Percentiles rank a stretch among this genome's conserved stretches.
phyloP scores from a whole-genome alignment of 1,140 invertebrate species.

The Drosophila kanapiae region DNA sequence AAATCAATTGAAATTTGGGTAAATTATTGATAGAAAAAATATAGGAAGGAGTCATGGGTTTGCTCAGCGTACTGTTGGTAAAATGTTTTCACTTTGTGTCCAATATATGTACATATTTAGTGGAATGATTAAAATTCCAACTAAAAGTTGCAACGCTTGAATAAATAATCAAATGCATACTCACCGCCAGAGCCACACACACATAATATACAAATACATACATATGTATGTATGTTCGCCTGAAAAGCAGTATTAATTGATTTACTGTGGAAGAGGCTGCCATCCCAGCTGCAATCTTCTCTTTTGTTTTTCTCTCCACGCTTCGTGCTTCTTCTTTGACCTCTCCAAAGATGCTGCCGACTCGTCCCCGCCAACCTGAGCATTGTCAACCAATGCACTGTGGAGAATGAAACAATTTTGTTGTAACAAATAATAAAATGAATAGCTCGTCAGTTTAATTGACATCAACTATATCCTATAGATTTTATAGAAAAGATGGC shows the following conservation, averaged over 20 bases:
- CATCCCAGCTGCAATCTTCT: not conserved
- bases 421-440: no score
- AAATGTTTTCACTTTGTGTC: not conserved
- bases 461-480: no score
- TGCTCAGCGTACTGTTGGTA: conserved; percentile 2
- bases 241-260: conserved; percentile 18
- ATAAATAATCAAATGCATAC: conserved; percentile 23
- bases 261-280: conserved; percentile 2
- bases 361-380: not conserved
- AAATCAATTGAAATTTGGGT: not conserved
- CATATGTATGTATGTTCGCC: not conserved
- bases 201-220: no score
- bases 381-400: conserved; percentile 11
- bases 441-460: no score
- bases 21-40: not conserved
- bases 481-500: no score
- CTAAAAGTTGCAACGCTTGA: conserved; percentile 12
- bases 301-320: not conserved
- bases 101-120: conserved; percentile 1
- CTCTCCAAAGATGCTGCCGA: not conserved
- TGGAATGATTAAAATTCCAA: conserved; percentile 21
- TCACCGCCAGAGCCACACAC: not conserved
- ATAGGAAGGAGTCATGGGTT: not conserved
- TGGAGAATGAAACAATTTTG: no score
- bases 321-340: not conserved